A percentile compares a stretch with the other conserved stretches of the same genome.
phyloP scores from a whole-genome alignment of 2,888 invertebrate genomes.

The Nomada ruficornis region DNA sequence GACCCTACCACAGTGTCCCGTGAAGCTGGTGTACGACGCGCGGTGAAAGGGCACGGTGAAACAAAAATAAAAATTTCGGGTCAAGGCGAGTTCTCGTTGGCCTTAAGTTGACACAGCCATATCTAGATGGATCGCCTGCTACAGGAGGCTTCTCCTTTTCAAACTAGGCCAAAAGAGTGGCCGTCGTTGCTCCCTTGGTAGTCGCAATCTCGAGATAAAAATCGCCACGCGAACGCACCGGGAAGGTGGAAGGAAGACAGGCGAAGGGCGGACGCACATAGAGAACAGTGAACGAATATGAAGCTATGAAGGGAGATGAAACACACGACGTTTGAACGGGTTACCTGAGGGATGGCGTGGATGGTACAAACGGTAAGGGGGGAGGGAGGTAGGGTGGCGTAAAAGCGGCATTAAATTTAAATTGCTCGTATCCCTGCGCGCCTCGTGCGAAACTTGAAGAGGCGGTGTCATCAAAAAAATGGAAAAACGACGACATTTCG shows the following conservation, averaged over 20 bases:
- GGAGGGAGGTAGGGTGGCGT: constrained; percentile 31
- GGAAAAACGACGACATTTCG: constrained; percentile 48
- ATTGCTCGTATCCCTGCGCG: constrained; percentile 69
- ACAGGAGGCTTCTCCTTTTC: constrained; percentile 41
- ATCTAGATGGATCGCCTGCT: constrained; percentile 59
- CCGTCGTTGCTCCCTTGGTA: constrained; percentile 64
- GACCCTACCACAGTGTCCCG: not conserved
- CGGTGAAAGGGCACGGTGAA: not conserved
- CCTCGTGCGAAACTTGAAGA: constrained; percentile 62
- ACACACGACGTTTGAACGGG: no score
- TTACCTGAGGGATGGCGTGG: no score
- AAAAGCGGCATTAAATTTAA: constrained; percentile 73
- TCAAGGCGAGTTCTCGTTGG: constrained; percentile 55
- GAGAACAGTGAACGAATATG: not conserved
- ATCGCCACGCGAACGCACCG: constrained; percentile 63
- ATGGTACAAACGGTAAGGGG: not conserved
- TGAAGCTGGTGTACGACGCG: not conserved
- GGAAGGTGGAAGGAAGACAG: not conserved
- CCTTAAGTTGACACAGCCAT: constrained; percentile 58
- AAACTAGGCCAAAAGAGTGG: constrained; percentile 60
- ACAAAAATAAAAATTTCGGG: constrained; percentile 50
- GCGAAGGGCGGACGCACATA: not conserved
- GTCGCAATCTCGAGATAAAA: constrained; percentile 72
- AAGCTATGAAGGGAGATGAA: not conserved
- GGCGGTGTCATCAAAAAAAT: constrained; percentile 61